Percentiles rank a stretch among this genome's conserved stretches.
phyloP scores from a whole-genome alignment of 2,888 invertebrate genomes.

The Falcaria lacertinaria region DNA sequence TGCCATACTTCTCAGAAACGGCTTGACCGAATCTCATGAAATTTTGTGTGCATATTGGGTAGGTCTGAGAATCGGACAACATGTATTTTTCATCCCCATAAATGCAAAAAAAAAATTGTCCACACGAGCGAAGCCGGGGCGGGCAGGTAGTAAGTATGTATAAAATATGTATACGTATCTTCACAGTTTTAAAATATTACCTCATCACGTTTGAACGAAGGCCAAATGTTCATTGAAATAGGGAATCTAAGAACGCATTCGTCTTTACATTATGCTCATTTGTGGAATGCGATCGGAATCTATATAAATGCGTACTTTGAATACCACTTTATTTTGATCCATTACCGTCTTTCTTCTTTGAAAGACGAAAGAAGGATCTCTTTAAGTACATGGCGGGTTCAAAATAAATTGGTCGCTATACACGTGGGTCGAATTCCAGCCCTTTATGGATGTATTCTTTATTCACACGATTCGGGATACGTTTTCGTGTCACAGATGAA shows the following conservation, averaged over 20 bases:
- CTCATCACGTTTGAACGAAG: slow-evolving; percentile 51
- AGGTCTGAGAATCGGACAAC: no score
- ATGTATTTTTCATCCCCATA: no score
- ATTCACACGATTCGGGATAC: slow-evolving; percentile 56
- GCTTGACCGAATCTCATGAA: no score
- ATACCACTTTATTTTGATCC: slow-evolving; percentile 38
- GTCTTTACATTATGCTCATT: slow-evolving; percentile 77
- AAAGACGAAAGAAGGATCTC: slow-evolving; percentile 17
- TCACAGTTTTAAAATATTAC: slow-evolving; percentile 42
- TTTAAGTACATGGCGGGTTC: slow-evolving; percentile 31
- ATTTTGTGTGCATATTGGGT: no score
- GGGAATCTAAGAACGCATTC: slow-evolving; percentile 63
- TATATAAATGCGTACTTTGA: slow-evolving; percentile 67
- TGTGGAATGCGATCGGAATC: slow-evolving; percentile 68
- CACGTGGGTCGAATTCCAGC: slow-evolving; percentile 41
- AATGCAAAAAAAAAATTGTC: no score
- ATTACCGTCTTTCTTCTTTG: slow-evolving; percentile 14
- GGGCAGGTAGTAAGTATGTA: no score
- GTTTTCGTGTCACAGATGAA: slow-evolving; percentile 29
- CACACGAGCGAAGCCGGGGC: no score
- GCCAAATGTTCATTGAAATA: slow-evolving; percentile 60
- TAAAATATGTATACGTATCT: background rate
- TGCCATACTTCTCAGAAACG: no score
- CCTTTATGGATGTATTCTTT: slow-evolving; percentile 53
- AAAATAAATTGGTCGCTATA: slow-evolving; percentile 42